Conservation (phyloP, 1,140 invertebrate species). For the Physella acuta region DNA sequence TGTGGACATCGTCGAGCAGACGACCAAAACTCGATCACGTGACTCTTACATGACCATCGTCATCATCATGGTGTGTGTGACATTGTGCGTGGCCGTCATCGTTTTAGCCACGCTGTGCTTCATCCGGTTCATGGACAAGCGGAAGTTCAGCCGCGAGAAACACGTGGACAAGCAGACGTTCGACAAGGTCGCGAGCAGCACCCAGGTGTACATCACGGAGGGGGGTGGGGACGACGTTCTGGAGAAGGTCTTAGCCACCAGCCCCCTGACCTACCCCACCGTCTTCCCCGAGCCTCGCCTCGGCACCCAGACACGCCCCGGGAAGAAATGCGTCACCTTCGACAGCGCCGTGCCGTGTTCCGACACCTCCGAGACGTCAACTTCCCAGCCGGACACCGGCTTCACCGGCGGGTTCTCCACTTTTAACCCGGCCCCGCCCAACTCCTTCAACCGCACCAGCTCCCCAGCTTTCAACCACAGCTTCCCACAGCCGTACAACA, state of each 20-base stretch:
- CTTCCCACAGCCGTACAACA: background rate
- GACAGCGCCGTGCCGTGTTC: constrained; percentile 1
- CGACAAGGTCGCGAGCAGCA: background rate
- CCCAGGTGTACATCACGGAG: background rate
- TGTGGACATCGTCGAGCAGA: constrained; percentile 23
- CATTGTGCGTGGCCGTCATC: constrained; percentile 43
- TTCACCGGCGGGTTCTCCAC: background rate
- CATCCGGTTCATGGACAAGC: constrained; percentile 40
- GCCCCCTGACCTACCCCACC: background rate
- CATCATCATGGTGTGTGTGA: constrained; percentile 45
- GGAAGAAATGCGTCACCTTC: constrained; percentile 23
- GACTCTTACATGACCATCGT: constrained; percentile 41
- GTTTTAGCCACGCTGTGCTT: constrained; percentile 45
- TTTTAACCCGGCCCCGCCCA: background rate
- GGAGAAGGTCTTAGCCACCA: background rate
- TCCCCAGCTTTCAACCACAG: background rate
- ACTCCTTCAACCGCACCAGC: background rate
- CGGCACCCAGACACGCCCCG: background rate
- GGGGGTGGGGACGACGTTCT: constrained; percentile 3
- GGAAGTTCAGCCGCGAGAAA: constrained; percentile 7
- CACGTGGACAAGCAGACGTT: constrained; percentile 11
- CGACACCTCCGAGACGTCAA: constrained; percentile 1
- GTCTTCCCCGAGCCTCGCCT: background rate
- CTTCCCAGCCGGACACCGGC: background rate
- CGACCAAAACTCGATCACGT: background rate